Evolutionary conservation across 53 echinoderm and acorn worm species (phyloP).

Genomic region (Crossaster papposus): DNA sequence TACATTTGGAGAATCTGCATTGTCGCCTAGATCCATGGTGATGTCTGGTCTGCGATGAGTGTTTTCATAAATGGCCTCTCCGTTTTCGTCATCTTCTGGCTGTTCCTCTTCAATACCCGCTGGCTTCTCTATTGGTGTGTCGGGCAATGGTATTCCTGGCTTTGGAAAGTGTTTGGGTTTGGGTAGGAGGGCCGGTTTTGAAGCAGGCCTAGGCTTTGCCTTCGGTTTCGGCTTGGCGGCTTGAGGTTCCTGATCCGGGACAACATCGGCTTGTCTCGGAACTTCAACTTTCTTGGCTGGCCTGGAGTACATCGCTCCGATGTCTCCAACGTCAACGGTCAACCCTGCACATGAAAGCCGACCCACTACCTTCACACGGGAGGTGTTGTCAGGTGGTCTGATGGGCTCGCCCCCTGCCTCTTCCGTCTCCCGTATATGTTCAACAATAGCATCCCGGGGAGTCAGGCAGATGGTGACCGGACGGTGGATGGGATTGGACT

Average conservation of each 20-base stretch:
- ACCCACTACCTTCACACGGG: constrained; percentile 47
- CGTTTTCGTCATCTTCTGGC: not conserved
- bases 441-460: constrained; percentile 71
- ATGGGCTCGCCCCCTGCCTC: constrained; percentile 11
- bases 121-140: not conserved
- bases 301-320: constrained; percentile 31
- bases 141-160: not conserved
- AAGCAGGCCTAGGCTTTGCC: not conserved
- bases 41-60: constrained; percentile 46
- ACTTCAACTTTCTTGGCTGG: constrained; percentile 22
- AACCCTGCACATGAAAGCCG: constrained; percentile 53
- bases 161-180: constrained; percentile 39
- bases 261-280: constrained; percentile 17
- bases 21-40: constrained; percentile 45
- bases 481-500: not conserved
- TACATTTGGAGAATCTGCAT: not conserved
- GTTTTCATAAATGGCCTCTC: constrained; percentile 46
- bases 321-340: constrained; percentile 41
- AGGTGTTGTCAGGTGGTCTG: constrained; percentile 28
- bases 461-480: constrained; percentile 75
- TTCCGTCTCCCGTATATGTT: constrained; percentile 66
- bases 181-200: constrained; percentile 11
- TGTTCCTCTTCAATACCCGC: not conserved
- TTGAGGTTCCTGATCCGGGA: constrained; percentile 16
- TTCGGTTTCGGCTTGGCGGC: not conserved